Evolutionary conservation across 64 coral and sea anemone species (phyloP), one percentile per base, ranked within the genome.

Genomic region (Astreopora myriophthalma): DNA sequence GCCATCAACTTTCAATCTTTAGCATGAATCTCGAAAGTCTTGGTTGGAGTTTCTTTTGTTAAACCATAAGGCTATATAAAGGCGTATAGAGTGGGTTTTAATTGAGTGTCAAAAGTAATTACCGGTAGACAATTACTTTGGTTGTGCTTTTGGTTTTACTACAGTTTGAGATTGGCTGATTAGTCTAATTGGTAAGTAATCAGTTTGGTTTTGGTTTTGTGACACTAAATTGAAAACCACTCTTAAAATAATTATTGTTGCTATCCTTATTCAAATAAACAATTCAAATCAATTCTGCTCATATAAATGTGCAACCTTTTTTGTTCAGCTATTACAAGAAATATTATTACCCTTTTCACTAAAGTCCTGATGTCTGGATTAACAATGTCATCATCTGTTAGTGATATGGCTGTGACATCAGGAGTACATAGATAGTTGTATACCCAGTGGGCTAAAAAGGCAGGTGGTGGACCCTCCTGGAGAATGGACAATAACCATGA

Each of bases 391-490:
- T 28, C 77, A 57, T 27, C 77, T 55, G 34, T 14, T 51, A 31
- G 26, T 23, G 35, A 64, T 68, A 86, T 86, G 35, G n/a, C 24
- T 19, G 62, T 68, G 83, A 86, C 62, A 69, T 86, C 83, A 46
- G 62, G 62, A 48, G 62, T 46, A 69, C 83, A 86, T 34, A 39
- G 83, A 71, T 86, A 86, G 34, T 46, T 36, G 83, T 86, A 86
- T 16, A 68, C 83, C 83, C 64, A 86, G n/a, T 86, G 14, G 2
- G 83, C 37, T 49, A 86, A 69, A 86, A 86, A 86, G 34, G 62
- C 40, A 48, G 62, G 83, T 86, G 83, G 83, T 40, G 83, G 83
- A 69, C 83, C 83, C n/a, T 71, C 64, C 40, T 86, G 83, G 35
- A 71, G 34, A 46, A 86, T 39, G 44, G 83, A 86, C 58, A 86